Evolutionary conservation across 2,113 vertebrate species (phyloP).

Genomic region (Okapia johnstoni): DNA sequence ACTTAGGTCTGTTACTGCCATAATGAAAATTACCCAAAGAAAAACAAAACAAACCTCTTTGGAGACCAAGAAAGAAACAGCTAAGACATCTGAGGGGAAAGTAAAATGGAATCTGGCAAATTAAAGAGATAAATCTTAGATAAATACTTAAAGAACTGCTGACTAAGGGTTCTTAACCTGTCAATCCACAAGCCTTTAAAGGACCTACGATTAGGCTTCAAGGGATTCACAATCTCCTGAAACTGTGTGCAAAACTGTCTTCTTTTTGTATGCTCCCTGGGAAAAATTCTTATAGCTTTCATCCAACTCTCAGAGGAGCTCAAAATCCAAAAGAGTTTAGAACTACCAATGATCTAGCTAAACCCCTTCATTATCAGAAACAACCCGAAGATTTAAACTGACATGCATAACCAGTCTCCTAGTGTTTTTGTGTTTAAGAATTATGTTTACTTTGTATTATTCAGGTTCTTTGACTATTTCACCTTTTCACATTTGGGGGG

Average conservation of each 20-base stretch:
- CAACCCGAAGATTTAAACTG: background rate
- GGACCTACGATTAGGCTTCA: background rate
- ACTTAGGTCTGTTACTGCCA: background rate
- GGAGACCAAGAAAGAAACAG: background rate
- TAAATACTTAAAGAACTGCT: background rate
- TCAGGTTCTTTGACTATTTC: background rate
- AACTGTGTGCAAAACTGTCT: background rate
- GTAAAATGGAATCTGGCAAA: background rate
- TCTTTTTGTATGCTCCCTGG: background rate
- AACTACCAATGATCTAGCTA: background rate
- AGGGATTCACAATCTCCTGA: background rate
- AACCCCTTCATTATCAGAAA: background rate
- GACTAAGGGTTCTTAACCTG: background rate
- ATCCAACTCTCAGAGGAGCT: background rate
- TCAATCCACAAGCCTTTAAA: background rate
- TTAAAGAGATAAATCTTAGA: background rate
- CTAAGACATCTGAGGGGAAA: background rate
- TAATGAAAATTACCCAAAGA: background rate
- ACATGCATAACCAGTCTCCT: background rate
- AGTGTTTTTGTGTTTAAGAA: background rate
- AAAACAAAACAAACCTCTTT: background rate
- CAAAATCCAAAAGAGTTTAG: background rate
- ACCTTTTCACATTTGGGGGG: background rate
- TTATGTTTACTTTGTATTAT: background rate
- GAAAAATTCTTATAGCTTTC: background rate